Evolutionary conservation across 2,113 vertebrate species (phyloP).

Genomic region (Pluvianellus socialis): DNA sequence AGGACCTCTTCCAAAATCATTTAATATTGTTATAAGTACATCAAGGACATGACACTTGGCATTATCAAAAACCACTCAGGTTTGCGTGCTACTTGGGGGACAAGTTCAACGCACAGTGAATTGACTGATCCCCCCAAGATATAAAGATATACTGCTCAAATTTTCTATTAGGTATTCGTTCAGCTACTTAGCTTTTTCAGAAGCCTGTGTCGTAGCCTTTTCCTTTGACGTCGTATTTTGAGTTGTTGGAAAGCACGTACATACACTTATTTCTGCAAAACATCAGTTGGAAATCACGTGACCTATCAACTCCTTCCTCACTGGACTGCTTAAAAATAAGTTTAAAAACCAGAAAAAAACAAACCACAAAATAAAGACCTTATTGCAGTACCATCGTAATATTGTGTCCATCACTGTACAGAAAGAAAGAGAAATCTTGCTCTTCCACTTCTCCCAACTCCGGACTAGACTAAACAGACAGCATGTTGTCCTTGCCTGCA

Average conservation of each 20-base stretch:
- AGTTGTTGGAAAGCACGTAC: neutral
- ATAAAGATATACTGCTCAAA: neutral
- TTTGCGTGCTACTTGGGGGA: neutral
- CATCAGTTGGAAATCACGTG: neutral
- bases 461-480: neutral
- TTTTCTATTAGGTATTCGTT: neutral
- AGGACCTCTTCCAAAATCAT: conserved; percentile 61
- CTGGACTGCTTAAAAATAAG: neutral
- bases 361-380: neutral
- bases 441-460: neutral
- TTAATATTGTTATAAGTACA: conserved; percentile 54
- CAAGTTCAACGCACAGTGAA: neutral
- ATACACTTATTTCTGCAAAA: neutral
- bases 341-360: neutral
- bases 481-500: neutral
- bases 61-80: neutral
- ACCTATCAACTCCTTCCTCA: neutral
- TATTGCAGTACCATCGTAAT: neutral
- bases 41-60: conserved; percentile 52
- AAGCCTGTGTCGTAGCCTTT: neutral
- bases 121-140: neutral
- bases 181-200: neutral
- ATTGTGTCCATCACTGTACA: neutral
- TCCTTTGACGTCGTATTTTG: fast-evolving
- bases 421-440: neutral